phyloP scores from a whole-genome alignment of 2,113 vertebrate species.

The Macroglossus sobrinus region DNA sequence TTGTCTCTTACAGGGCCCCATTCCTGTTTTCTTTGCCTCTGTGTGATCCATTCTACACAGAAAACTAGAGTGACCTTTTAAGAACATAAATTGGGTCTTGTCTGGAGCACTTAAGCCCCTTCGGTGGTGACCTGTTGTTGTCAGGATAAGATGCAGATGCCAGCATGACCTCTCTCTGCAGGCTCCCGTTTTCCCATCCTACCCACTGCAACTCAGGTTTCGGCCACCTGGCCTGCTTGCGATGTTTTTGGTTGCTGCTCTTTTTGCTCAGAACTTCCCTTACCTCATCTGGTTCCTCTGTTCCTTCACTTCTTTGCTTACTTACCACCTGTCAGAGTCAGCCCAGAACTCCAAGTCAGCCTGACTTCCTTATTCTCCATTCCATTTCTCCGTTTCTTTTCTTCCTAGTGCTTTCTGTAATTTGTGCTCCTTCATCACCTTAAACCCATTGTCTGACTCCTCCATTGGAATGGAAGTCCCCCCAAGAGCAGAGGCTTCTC shows the following conservation, averaged over 20 bases:
- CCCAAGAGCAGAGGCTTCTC: not conserved
- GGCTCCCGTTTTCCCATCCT: not conserved
- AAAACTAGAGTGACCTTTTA: not conserved
- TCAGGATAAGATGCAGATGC: not conserved
- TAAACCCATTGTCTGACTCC: not conserved
- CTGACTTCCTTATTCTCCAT: not conserved
- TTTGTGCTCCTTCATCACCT: not conserved
- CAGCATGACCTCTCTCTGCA: rapidly evolving
- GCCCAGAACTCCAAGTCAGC: not conserved
- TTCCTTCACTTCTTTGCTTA: not conserved
- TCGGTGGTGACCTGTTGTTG: not conserved
- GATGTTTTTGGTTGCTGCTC: not conserved
- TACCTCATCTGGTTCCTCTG: not conserved
- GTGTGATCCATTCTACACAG: not conserved
- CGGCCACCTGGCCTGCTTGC: not conserved
- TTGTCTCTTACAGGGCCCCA: not conserved
- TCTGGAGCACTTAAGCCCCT: too few relatives aligned
- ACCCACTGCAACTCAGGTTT: rapidly evolving
- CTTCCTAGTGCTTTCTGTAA: not conserved
- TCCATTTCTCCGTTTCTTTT: not conserved
- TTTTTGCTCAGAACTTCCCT: not conserved
- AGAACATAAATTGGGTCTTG: not conserved
- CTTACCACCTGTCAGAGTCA: not conserved
- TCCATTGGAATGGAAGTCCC: not conserved
- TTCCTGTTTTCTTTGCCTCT: not conserved